Percentiles rank a stretch among this genome's conserved stretches.
Conservation (phyloP, 1,140 invertebrate species). For the Eurosta solidaginis region DNA sequence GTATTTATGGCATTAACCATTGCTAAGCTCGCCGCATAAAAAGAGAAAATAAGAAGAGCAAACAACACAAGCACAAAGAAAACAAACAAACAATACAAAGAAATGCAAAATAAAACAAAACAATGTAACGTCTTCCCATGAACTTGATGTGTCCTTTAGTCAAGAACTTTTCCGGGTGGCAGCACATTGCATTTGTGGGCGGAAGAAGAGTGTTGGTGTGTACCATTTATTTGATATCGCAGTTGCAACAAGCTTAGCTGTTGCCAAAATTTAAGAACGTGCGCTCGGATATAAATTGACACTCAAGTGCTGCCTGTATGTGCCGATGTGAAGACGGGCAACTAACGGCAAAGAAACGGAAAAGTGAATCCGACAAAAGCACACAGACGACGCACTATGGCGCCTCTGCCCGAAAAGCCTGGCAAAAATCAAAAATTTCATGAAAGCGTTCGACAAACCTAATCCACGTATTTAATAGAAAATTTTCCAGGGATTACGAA, state of each 20-base stretch:
- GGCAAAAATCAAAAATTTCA: no score
- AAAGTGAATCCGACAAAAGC: background rate
- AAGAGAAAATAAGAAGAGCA: slow-evolving; percentile 5
- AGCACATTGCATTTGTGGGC: background rate
- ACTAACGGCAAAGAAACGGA: background rate
- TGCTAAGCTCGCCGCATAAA: background rate
- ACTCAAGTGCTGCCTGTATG: background rate
- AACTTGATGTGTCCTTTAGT: slow-evolving; percentile 58
- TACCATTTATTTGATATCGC: background rate
- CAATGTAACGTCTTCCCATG: slow-evolving; percentile 38
- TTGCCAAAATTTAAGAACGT: slow-evolving; percentile 29
- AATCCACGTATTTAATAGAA: no score
- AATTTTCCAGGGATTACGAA: no score
- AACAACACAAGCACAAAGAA: slow-evolving; percentile 30
- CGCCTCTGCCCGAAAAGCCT: no score
- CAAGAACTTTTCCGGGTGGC: slow-evolving; percentile 49
- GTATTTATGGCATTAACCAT: slow-evolving; percentile 42
- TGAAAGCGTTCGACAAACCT: no score
- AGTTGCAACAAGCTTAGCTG: background rate
- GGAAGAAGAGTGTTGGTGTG: background rate
- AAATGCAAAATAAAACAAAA: slow-evolving; percentile 35
- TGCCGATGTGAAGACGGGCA: background rate
- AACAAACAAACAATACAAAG: slow-evolving; percentile 36
- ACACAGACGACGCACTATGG: background rate
- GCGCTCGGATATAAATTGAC: background rate